These are phyloP conservation scores for Cnemophilus loriae DNA, from an alignment of 2,113 vertebrate species.

Conservation along the genomic window DNA sequence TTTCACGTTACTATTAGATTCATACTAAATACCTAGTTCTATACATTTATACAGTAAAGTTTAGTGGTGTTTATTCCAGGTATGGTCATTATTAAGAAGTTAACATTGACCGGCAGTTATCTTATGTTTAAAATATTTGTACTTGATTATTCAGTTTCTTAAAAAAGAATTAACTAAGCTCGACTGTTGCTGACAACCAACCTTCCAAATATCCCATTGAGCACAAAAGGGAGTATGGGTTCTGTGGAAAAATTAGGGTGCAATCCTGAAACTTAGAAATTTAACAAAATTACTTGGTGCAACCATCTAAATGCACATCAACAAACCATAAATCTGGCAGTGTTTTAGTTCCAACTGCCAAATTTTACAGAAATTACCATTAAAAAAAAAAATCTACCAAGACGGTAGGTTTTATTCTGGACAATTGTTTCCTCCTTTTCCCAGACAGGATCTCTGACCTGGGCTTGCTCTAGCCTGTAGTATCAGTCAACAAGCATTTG, in stretches of 20 bases:
- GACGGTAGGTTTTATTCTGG: not conserved
- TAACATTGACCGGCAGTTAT: not conserved
- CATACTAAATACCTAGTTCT: not conserved
- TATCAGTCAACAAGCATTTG: not conserved
- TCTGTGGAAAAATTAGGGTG: not conserved
- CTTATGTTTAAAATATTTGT: not conserved
- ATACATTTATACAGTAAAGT: not conserved
- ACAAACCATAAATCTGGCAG: not conserved
- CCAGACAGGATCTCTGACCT: not conserved
- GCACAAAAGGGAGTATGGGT: not conserved
- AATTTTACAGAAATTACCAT: not conserved
- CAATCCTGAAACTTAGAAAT: not conserved
- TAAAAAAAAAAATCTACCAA: not conserved
- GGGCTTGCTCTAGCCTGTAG: not conserved
- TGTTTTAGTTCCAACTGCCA: not conserved
- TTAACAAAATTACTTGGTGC: not conserved
- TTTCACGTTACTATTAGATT: not conserved
- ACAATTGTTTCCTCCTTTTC: not conserved
- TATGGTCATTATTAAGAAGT: not conserved
- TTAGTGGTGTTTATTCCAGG: not conserved
- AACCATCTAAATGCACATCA: not conserved
- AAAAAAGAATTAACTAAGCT: not conserved
- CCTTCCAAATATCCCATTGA: not conserved
- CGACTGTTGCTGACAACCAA: not conserved
- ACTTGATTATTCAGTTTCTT: not conserved